Evolutionary conservation across 2,113 vertebrate genomes (phyloP), one percentile per base, ranked within the genome.

Genomic region (Phoxinus phoxinus): DNA sequence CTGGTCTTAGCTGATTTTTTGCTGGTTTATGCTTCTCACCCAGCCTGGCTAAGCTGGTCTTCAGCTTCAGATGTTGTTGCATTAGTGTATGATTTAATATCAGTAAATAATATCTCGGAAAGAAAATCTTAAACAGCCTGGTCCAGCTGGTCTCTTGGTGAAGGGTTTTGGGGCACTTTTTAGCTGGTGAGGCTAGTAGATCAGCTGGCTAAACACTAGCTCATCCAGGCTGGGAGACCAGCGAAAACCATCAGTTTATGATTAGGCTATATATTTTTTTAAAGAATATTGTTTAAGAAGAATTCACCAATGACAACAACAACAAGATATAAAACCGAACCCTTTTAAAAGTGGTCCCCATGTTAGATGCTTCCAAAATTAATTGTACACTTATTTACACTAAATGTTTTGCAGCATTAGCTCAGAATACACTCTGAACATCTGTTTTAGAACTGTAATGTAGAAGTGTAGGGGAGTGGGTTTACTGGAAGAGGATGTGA

Each of bases 401-500:
- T 5, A 56, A 59, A 73, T 25, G 5, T 51, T 73, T 84, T 41
- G 56, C 15, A 71, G 21, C 74, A 48, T 30, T 53, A 46, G 30
- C 27, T 80, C 8, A 84, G 41, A 80, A 63, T 21, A 86, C 5
- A 73, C 21, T 3, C 48, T 61, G 56, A 53, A 25, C 59, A 35
- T 35, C 58, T 46, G 17, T 72, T 83, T 84, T 44, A 53, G 48
- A 11, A 15, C 67, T 84, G 74, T 89, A 61, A 91, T 84, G 81
- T 59, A 56, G 32, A 88, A n/a, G n/a, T 58, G 35, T 35, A 85
- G 74, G 25, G 69, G 71, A 82, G 83, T 32, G 48, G 58, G 74
- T 35, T 94, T 94, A 91, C 94, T 91, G 92, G 92, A 94, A 94
- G 84, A 27, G 71, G 59, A 84, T 65, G 76, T 46, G 46, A 61